Evolutionary conservation across 2,888 invertebrate species (phyloP).

Genomic region (Meiosimyza decipiens): DNA sequence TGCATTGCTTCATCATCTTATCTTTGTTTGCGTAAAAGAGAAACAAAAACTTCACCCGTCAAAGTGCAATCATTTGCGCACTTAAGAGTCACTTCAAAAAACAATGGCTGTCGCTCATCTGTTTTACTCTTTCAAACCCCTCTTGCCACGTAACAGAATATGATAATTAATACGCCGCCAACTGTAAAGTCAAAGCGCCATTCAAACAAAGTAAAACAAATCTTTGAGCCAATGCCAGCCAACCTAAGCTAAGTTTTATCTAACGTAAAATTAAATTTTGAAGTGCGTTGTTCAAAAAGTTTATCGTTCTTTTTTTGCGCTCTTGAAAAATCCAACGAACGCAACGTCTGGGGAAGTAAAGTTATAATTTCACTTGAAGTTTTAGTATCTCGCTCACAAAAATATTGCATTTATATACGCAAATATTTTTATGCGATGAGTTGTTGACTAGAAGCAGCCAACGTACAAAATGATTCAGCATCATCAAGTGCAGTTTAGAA

Average conservation of each 20-base stretch:
- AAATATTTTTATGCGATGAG: constrained; percentile 11
- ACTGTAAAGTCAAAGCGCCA: neutral
- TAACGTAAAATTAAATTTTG: constrained; percentile 32
- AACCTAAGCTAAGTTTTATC: neutral
- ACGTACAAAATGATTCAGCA: neutral
- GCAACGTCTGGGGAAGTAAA: too few species aligned
- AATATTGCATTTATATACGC: constrained; percentile 19
- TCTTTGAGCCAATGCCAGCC: neutral
- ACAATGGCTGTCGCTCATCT: neutral
- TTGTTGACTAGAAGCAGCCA: neutral
- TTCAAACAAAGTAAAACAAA: neutral
- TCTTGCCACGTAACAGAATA: constrained; percentile 8
- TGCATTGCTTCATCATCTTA: neutral
- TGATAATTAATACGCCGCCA: constrained; percentile 26
- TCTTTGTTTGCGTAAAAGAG: neutral
- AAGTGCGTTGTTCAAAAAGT: constrained; percentile 25
- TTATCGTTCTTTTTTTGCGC: neutral
- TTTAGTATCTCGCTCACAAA: neutral
- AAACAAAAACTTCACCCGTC: constrained; percentile 8
- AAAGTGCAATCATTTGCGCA: constrained; percentile 16
- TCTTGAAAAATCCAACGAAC: neutral
- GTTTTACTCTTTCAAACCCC: too few species aligned
- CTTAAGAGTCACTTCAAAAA: constrained; percentile 11
- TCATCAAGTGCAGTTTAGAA: constrained; percentile 18
- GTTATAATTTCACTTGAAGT: constrained; percentile 5